These are phyloP conservation scores for Menura novaehollandiae DNA, from an alignment of 2,113 vertebrate genomes.

Conservation along the genomic window DNA sequence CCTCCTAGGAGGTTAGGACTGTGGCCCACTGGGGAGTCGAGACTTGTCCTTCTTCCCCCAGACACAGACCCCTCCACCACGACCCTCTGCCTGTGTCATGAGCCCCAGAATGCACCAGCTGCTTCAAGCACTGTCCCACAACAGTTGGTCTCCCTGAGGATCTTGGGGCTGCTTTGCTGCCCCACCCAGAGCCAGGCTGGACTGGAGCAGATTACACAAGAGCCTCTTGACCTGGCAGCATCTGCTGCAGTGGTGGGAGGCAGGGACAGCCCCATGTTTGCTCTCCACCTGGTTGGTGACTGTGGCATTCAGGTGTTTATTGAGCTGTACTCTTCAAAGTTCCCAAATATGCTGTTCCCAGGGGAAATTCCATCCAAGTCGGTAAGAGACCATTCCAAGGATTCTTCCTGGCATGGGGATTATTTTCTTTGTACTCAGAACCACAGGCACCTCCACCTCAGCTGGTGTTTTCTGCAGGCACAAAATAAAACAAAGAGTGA, in stretches of 20 bases:
- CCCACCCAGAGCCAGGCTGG: neutral
- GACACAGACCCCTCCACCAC: neutral
- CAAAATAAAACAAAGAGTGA: too few relatives aligned
- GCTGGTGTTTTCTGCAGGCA: neutral
- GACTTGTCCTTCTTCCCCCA: neutral
- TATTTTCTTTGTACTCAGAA: neutral
- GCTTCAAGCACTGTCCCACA: neutral
- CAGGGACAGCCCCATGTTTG: neutral
- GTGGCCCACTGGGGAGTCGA: neutral
- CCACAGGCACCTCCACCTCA: neutral
- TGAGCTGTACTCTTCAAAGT: neutral
- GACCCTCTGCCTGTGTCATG: neutral
- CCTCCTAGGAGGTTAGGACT: neutral
- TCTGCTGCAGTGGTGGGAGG: neutral
- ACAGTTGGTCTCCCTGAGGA: neutral
- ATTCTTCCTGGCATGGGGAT: neutral
- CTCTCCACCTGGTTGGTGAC: neutral
- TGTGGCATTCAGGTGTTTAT: neutral
- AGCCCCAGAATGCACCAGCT: fast-evolving
- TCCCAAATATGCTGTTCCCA: neutral
- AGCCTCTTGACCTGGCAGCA: neutral
- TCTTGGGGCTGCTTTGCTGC: neutral
- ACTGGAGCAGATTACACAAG: neutral
- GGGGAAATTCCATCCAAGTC: neutral
- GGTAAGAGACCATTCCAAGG: neutral